Evolutionary conservation across 2,888 invertebrate species (phyloP), one percentile per base, ranked within the genome.

Genomic region (Chaetogeoica ovagalla): DNA sequence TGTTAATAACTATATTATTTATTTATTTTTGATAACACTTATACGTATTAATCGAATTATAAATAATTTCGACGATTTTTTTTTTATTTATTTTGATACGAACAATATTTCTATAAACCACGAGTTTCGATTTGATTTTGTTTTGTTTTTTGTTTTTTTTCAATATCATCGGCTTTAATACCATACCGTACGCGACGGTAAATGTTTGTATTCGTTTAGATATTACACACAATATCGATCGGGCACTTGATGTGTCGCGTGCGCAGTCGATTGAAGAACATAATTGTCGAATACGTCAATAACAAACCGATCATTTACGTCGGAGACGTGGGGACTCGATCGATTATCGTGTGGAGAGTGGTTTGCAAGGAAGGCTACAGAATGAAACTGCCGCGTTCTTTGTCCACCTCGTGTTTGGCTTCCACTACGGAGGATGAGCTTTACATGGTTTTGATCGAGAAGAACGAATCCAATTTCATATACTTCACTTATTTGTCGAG

Each of bases 261-360:
- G 5, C 68, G 69, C 8, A 81, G 63, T 30, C 87, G 89, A 52
- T 85, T 90, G 60, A 90, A 91, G 84, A 89, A 90, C 85, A 84
- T 91, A 66, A 87, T 89, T 7, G 88, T 89, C 19, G 91, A 91
- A 84, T 90, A 90, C 84, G 87, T 87, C 21, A 66, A 77, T 5
- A 82, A 82, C 9, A 77, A 82, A n/a, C 81, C 83, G 15, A 84
- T 82, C 73, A 72, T 83, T 86, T 91, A 91, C 84, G 87, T 91
- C 23, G 90, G 91, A 62, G 93, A 93, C 85, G 92, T 92, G 0
- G 90, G 91, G 0, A 89, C 90, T 59, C 89, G 92, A 11, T 89
- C 91, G 19, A 89, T 92, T 69, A 87, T 92, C 9, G 91, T 93
- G 0, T 90, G 90, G 84, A 91, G 93, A 84, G 88, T 91, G 13